A percentile compares a stretch with the other conserved stretches of the same genome.
These are phyloP conservation scores for Macropus fuliginosus DNA, from an alignment of 2,797 vertebrate species.

Conservation along the genomic window DNA sequence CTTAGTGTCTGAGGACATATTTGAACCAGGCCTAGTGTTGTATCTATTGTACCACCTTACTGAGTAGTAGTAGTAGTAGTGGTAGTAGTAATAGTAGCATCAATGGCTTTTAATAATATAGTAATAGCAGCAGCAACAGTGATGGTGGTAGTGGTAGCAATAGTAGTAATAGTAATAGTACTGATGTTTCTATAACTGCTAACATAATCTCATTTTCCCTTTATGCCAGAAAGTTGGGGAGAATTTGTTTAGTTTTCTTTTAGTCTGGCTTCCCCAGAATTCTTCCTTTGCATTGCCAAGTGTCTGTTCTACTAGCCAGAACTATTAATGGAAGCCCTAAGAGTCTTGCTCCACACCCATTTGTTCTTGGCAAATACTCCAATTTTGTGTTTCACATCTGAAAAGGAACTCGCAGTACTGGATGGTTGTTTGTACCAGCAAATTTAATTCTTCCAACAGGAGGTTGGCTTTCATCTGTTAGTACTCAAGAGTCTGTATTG, in stretches of 20 bases:
- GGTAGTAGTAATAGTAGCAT: background rate
- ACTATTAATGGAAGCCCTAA: constrained; percentile 1
- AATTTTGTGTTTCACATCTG: background rate
- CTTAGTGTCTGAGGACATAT: background rate
- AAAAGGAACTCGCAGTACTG: too few relatives aligned
- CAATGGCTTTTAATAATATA: background rate
- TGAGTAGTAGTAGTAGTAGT: background rate
- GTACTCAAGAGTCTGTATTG: background rate
- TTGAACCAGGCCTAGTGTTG: background rate
- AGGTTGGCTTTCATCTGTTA: background rate
- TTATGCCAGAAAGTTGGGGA: background rate
- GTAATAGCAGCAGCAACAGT: background rate
- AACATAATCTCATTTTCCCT: background rate
- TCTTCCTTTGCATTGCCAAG: background rate
- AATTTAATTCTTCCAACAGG: background rate
- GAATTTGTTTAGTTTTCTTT: background rate
- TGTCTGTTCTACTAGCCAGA: background rate
- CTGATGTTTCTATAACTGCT: background rate
- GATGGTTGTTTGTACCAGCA: constrained; percentile 1
- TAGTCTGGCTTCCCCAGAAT: background rate
- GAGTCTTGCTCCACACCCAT: background rate
- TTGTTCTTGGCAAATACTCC: background rate
- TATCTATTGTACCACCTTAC: background rate
- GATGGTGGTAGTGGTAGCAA: background rate
- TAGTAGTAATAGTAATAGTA: background rate